Evolutionary conservation across 2,888 invertebrate genomes (phyloP), one percentile per base, ranked within the genome.

Genomic region (Melinaea menophilus): DNA sequence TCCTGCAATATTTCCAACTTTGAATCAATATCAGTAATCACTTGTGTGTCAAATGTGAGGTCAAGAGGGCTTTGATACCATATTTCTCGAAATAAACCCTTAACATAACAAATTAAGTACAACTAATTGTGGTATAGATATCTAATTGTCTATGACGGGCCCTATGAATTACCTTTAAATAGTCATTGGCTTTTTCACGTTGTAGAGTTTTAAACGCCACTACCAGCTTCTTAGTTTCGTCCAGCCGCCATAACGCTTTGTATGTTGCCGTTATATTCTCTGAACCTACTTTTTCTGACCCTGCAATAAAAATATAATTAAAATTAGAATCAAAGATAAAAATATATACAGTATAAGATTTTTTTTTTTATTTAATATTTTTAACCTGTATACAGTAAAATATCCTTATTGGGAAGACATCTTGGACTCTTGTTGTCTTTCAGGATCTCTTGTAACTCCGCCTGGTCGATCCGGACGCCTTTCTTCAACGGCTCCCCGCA

Each of bases 171-270:
- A 94, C 94, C 86, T 93, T 93, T 70, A 94, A 89, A 80, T 93
- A 87, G 67, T 92, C 91, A 67, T 92, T 93, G 31, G 88, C 86
- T 65, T 91, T 92, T 61, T 94, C 94, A 59, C 92, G 91, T 73
- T 94, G 95, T 13, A 97, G 83, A 61, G 95, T 92, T 82, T 97
- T 97, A 78, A 97, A 93, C 0, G 95, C 96, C 12, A 96, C 95
- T 74, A 95, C 93, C 35, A 95, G 84, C 82, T 95, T 95, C 75
- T 94, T 95, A 0, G 94, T 94, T 77, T 95, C 95, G 46, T 93
- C 92, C 22, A 95, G 91, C 75, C 94, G 92, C 96, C 96, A 96
- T 81, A 95, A 92, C 33, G 95, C 95, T 78, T 94, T 93, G 78
- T 94, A 94, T 12, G 94, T 93, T 48, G 92, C 89, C 63, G 95